These are phyloP conservation scores for Meloidogyne floridensis DNA, from an alignment of 1,140 invertebrate species.

Conservation along the genomic window DNA sequence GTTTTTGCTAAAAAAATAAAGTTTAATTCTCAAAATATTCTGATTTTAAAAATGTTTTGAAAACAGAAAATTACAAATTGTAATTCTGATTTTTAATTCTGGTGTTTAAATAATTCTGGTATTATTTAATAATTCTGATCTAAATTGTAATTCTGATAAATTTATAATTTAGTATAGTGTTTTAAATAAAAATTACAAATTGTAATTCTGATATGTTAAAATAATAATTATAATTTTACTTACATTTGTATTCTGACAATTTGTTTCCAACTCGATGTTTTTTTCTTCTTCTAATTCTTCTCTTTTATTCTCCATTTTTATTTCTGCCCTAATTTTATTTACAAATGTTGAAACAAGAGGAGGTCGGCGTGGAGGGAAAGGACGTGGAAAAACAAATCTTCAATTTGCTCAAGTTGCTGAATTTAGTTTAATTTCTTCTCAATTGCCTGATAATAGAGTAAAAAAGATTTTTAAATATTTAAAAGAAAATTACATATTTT, in stretches of 20 bases:
- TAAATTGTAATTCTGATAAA: too few relatives aligned
- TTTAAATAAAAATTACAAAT: too few relatives aligned
- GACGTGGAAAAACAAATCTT: conserved; percentile 63
- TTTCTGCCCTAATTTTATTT: neutral
- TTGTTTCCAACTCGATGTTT: conserved; percentile 1
- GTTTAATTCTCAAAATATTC: neutral
- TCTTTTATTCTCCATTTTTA: neutral
- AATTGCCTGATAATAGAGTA: conserved; percentile 62
- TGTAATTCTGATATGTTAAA: too few relatives aligned
- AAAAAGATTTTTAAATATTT: conserved; percentile 32
- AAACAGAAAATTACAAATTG: too few relatives aligned
- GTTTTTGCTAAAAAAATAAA: neutral
- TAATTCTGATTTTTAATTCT: neutral
- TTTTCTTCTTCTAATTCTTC: neutral
- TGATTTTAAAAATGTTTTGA: too few relatives aligned
- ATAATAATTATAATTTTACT: neutral
- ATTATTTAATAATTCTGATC: too few relatives aligned
- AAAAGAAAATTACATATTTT: conserved; percentile 27
- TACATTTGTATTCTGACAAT: conserved; percentile 7
- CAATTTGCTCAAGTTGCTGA: conserved; percentile 66
- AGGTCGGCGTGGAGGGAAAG: conserved; percentile 62
- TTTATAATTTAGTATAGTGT: too few relatives aligned
- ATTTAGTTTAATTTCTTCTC: conserved; percentile 62
- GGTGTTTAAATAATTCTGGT: too few relatives aligned
- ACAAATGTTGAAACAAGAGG: conserved; percentile 51